Evolutionary conservation across 2,888 invertebrate species (phyloP).

Genomic region (Drosophila mayaguana): DNA sequence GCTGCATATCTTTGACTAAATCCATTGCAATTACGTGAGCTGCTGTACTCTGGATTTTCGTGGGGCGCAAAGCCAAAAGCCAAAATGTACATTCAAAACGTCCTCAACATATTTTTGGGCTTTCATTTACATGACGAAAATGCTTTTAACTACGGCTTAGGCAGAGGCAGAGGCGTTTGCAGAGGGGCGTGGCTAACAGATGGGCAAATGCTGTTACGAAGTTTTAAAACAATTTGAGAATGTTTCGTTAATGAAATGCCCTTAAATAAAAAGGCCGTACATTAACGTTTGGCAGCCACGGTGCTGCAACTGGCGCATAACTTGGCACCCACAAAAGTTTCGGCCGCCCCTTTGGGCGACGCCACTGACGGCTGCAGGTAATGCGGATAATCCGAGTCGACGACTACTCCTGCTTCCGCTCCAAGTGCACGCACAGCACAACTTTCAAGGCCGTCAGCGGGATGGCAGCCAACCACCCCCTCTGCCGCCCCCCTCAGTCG

Average conservation of each 20-base stretch:
- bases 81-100: constrained; percentile 32
- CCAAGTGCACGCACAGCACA: constrained; percentile 42
- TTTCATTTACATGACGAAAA: constrained; percentile 54
- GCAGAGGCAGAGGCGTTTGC: constrained; percentile 7
- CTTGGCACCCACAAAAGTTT: constrained; percentile 33
- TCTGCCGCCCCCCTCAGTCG: constrained; percentile 7
- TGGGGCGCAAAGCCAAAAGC: constrained; percentile 22
- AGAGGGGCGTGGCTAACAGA: constrained; percentile 1
- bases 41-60: constrained; percentile 60
- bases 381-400: constrained; percentile 53
- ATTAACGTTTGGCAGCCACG: background rate
- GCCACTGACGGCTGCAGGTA: constrained; percentile 55
- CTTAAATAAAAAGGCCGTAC: background rate
- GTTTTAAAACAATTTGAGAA: background rate
- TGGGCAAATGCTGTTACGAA: background rate
- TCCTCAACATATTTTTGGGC: constrained; percentile 35
- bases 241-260: too few relatives aligned
- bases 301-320: constrained; percentile 17
- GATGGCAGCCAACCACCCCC: background rate
- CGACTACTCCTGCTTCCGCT: constrained; percentile 54
- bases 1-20: background rate
- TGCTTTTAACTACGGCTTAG: constrained; percentile 23
- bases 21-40: background rate
- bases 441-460: constrained; percentile 68
- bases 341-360: constrained; percentile 15